Base-by-base conservation (phyloP, 2,888 invertebrate species). In the Stegophylla sp. region DNA sequence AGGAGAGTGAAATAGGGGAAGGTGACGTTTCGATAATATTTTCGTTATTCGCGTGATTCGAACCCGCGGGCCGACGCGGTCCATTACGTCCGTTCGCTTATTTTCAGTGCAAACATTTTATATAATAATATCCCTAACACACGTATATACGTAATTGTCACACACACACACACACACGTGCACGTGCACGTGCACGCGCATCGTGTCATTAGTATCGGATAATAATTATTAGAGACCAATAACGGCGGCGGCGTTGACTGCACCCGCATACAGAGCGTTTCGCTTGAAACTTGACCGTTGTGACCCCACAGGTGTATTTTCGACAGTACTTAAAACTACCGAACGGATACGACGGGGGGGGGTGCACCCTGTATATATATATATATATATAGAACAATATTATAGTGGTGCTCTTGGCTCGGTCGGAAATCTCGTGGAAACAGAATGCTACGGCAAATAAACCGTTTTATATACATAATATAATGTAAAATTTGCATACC, bases 61-160 rank as follows among this genome's bases (percentile, higher is more conserved):
- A 9, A 15, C 10, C 13, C 61, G 61, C 34, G 48, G 15, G 56
- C 20, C 17, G 5, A 51, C 41, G 41, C 43, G 17, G 45, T 77
- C 69, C 69, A 77, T 77, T 77, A 71, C 61, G 51, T 20, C 26
- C 48, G 51, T 20, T n/a, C 48, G 1, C 23, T 43, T 79, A 48
- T 79, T 79, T 77, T 45, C 71, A 61, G 23, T 71, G 79, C 61
- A 61, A 79, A 79, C 61, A 51, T 71, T 79, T 63, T 61, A 71
- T 17, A 34, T 45, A 12, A 23, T 56, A 56, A 66, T 45, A 13
- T 2, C n/a, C 7, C n/a, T 45, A n/a, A 56, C 43, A n/a, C 41
- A 12, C 53, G 26, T 3, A 34, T 34, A 34, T 5, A 34, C n/a
- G n/a, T 34, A 34, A 34, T 34, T 34, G 7, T 34, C 34, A 5